Base-by-base conservation (phyloP, 2,113 vertebrate species). In the Poicephalus meyeri region DNA sequence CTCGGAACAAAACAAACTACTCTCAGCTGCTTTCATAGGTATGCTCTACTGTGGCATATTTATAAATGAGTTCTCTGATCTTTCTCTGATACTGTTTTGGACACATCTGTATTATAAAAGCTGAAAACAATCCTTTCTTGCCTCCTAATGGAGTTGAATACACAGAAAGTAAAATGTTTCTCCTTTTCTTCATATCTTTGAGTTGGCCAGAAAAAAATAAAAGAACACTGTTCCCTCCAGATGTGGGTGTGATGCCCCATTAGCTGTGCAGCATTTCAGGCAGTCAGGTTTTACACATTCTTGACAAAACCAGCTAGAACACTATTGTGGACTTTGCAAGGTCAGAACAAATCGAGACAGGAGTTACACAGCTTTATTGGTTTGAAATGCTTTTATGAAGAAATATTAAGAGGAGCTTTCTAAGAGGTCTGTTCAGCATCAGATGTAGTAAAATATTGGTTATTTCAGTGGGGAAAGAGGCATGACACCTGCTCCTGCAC, bases 361-460 rank as follows among this genome's bases (percentile, higher is more conserved):
- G n/a, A 49, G 8, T 60, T 61, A 64, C 0, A 39, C 3, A 74
- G 10, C 31, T 2, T 44, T 33, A 53, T 18, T 6, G 2, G 3
- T 86, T 71, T 50, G 2, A 13, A 44, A 15, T 49, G 24, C 10
- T 83, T 80, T 42, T 31, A 19, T 6, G 7, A 55, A 65, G 24
- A 80, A 61, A 33, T 65, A 41, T 1, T 20, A 29, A 33, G 35
- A 60, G 24, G 8, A 89, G 33, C 21, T 63, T 84, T 91, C 35
- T 77, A 31, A 63, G 55, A 76, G 35, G 20, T 44, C 13, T 16
- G 7, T 47, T 52, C 17, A 35, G 6, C 18, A 5, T 7, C 23
- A 7, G 15, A 9, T 47, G n/a, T 25, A 20, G 5, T 37, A 8
- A 29, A 17, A 28, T 14, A 2, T 5, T 13, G n/a, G 16, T 35